Evolutionary conservation across 2,797 vertebrate species (phyloP).

Genomic region (Acanthurus tractus): DNA sequence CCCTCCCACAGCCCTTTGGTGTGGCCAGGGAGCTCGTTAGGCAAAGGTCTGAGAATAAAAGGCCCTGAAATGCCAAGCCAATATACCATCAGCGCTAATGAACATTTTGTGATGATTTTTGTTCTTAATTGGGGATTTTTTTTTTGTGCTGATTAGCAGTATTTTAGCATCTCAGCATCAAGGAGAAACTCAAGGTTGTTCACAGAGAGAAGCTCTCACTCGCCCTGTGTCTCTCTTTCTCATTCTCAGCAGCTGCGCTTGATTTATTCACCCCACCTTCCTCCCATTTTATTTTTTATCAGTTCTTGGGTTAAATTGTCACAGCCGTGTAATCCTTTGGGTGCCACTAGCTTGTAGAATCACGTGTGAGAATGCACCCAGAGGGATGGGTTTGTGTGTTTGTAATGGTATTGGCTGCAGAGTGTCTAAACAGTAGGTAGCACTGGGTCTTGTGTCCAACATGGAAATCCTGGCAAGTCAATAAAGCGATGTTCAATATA

Average conservation of each 20-base stretch:
- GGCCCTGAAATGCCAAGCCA: constrained; percentile 71
- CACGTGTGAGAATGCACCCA: constrained; percentile 36
- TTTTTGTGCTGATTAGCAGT: constrained; percentile 72
- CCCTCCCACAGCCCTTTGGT: constrained; percentile 32
- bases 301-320: constrained; percentile 73
- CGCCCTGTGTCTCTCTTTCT: constrained; percentile 33
- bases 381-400: constrained; percentile 26
- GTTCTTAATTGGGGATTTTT: constrained; percentile 68
- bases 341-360: constrained; percentile 55
- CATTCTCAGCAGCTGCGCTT: constrained; percentile 48
- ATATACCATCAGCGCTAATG: constrained; percentile 68
- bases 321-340: constrained; percentile 72
- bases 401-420: constrained; percentile 13
- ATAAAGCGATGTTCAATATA: constrained; percentile 62
- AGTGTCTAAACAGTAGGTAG: constrained; percentile 49
- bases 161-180: constrained; percentile 72
- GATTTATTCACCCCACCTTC: constrained; percentile 68
- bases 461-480: constrained; percentile 63
- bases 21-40: constrained; percentile 69
- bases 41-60: constrained; percentile 64
- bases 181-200: constrained; percentile 80
- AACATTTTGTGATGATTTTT: constrained; percentile 69
- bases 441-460: constrained; percentile 50
- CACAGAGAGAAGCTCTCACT: constrained; percentile 42
- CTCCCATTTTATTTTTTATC: constrained; percentile 53